These are phyloP conservation scores for Uromys caudimaculatus DNA, from an alignment of 2,797 vertebrate species.

Conservation along the genomic window DNA sequence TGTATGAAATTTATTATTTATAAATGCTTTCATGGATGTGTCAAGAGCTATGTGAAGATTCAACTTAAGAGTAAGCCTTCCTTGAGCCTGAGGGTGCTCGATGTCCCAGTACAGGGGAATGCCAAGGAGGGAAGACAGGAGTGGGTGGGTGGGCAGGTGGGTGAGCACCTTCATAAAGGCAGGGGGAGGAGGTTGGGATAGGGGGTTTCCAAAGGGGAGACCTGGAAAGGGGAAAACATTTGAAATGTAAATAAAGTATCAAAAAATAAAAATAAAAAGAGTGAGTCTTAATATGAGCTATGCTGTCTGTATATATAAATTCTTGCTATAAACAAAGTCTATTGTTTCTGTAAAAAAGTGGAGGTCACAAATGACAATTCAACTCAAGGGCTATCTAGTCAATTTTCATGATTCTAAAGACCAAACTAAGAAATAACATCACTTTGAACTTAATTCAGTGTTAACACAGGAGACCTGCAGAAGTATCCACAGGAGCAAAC, in stretches of 20 bases:
- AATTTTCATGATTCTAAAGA: neutral
- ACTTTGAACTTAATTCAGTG: neutral
- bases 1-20: neutral
- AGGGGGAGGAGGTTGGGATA: too few relatives aligned
- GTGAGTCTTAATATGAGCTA: neutral
- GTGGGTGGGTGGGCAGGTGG: too few relatives aligned
- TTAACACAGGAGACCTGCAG: neutral
- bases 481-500: neutral
- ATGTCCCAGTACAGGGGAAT: too few relatives aligned
- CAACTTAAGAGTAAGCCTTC: neutral
- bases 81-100: too few relatives aligned
- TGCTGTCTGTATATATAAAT: neutral
- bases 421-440: neutral
- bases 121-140: too few relatives aligned
- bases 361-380: neutral
- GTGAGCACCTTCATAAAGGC: too few relatives aligned
- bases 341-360: neutral
- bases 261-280: too few relatives aligned
- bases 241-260: too few relatives aligned
- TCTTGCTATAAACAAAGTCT: neutral
- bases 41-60: neutral
- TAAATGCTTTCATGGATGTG: neutral
- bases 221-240: too few relatives aligned
- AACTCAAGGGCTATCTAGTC: neutral
- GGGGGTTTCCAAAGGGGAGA: too few relatives aligned